Evolutionary conservation across 2,888 invertebrate genomes (phyloP), one percentile per base, ranked within the genome.

Genomic region (Parnassius mnemosyne): DNA sequence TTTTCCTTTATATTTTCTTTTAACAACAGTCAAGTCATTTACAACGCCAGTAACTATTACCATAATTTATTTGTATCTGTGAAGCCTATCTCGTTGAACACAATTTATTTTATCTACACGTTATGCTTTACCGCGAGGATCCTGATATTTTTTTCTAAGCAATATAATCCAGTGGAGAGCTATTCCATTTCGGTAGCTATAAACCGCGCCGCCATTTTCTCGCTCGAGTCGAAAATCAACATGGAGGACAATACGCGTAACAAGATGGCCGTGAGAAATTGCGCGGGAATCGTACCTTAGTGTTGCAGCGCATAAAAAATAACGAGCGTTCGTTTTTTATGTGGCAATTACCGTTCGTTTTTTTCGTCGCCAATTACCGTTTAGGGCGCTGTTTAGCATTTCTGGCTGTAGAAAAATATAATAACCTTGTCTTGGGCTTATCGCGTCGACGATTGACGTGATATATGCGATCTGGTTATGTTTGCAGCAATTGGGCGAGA

Each of bases 331-430:
- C 47, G 51, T 52, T 47, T 56, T 57, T 57, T 57, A 57, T 43
- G 78, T 72, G 70, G 72, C 85, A 80, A 89, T 89, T 89, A 89
- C 85, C 86, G 87, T 87, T 87, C 85, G 84, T 80, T 74, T 47
- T 47, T 47, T 46, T 12, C 12, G 69, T 63, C 69, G 71, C 80
- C 85, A 84, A 86, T 88, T 87, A 87, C 81, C 79, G 78, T 79
- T 79, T 81, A 79, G 76, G 74, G 73, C 67, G 69, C 69, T 71
- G 77, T 79, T 85, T 83, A 78, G 78, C 82, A 80, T 83, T 84
- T 80, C 83, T 79, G 65, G 66, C 61, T 75, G 80, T 68, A 68
- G 43, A 44, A 60, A 60, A 64, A 66, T 54, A 61, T 64, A 47
- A 55, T 61, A 61, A 57, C 57, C 50, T 44, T 12, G 47, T 57